A percentile compares a stretch with the other conserved stretches of the same genome.
These are phyloP conservation scores for Drosophila antonietae DNA, from an alignment of 2,888 invertebrate genomes.

Conservation along the genomic window DNA sequence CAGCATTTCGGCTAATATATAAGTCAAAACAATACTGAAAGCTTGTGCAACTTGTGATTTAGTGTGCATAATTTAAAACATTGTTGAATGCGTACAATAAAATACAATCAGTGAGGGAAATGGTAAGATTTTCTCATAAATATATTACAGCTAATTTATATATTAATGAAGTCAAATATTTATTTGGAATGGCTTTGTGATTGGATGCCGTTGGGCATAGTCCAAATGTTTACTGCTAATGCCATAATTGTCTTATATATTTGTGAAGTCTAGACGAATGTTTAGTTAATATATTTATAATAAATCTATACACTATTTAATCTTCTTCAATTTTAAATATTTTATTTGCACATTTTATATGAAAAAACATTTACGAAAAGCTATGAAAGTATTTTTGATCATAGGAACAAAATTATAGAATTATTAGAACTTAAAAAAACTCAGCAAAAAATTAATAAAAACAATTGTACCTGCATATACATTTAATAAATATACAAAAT, in stretches of 20 bases:
- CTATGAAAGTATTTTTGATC: no score
- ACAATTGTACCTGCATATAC: no score
- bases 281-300: not conserved
- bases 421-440: not conserved
- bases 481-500: not conserved
- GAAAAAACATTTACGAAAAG: no score
- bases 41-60: constrained; percentile 50
- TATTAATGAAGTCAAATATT: constrained; percentile 10
- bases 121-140: constrained; percentile 12
- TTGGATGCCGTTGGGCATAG: not conserved
- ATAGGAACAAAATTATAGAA: not conserved
- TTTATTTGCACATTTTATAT: not conserved
- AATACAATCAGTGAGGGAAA: constrained; percentile 20
- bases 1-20: constrained; percentile 49
- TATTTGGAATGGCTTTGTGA: not conserved
- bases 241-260: not conserved
- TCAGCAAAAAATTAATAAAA: no score
- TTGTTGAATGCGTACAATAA: constrained; percentile 28
- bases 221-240: not conserved
- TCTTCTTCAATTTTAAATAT: not conserved
- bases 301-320: not conserved
- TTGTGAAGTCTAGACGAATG: not conserved
- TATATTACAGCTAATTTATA: constrained; percentile 21
- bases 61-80: constrained; percentile 42
- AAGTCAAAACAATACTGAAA: constrained; percentile 56